These are phyloP conservation scores for Myrmecobius fasciatus DNA, from an alignment of 2,113 vertebrate species.

Conservation along the genomic window DNA sequence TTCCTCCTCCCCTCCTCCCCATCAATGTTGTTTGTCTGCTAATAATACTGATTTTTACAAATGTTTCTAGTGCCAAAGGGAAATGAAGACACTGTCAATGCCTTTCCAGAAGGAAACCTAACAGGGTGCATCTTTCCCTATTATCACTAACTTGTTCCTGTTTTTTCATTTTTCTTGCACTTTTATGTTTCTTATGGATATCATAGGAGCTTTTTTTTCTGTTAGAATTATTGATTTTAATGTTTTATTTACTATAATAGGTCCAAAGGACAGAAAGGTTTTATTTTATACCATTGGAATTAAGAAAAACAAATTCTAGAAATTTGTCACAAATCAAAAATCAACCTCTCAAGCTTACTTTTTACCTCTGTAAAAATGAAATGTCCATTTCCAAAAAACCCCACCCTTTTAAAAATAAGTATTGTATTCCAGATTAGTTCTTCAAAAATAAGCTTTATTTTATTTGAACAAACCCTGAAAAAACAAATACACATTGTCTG, in stretches of 20 bases:
- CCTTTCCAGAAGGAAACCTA: conserved; percentile 25
- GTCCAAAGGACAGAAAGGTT: conserved; percentile 1
- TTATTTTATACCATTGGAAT: background rate
- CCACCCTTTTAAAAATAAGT: background rate
- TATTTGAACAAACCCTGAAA: conserved; percentile 33
- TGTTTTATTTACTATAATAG: conserved; percentile 56
- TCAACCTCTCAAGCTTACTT: too few relatives aligned
- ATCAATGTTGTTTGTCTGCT: conserved; percentile 21
- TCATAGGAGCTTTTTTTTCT: conserved; percentile 50
- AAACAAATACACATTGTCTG: conserved; percentile 6
- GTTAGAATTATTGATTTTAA: conserved; percentile 51
- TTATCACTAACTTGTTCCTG: conserved; percentile 60
- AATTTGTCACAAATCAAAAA: too few relatives aligned
- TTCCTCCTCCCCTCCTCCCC: conserved; percentile 14
- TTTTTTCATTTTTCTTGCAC: conserved; percentile 52
- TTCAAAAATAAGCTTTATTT: background rate
- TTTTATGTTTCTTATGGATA: conserved; percentile 32
- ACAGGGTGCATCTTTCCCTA: conserved; percentile 53
- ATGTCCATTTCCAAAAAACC: too few relatives aligned
- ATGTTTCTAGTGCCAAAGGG: conserved; percentile 63
- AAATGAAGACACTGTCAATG: conserved; percentile 52
- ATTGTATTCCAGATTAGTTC: conserved; percentile 18
- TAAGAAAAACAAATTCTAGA: too few relatives aligned
- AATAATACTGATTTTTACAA: conserved; percentile 47
- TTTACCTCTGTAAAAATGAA: too few relatives aligned